Conservation (phyloP, 2,888 invertebrate species). For the Salpingus planirostris region DNA sequence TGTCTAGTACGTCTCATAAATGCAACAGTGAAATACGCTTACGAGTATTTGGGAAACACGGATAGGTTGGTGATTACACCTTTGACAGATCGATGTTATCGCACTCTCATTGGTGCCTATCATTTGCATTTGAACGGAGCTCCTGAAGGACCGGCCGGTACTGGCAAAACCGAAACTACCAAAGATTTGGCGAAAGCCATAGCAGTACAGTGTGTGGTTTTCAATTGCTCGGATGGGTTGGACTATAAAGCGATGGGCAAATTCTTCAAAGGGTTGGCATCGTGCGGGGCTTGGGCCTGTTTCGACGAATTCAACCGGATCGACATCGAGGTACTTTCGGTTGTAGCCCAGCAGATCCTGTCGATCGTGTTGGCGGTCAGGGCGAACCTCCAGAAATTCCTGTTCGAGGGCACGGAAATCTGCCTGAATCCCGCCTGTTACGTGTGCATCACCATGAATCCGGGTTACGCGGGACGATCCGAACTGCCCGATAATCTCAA, state of each 20-base stretch:
- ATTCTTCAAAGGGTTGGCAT: constrained; percentile 91
- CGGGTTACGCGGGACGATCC: constrained; percentile 84
- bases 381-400: constrained; percentile 67
- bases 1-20: constrained; percentile 61
- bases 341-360: constrained; percentile 89
- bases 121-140: constrained; percentile 82
- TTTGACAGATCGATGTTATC: constrained; percentile 84
- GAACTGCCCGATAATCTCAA: constrained; percentile 93
- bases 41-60: constrained; percentile 88
- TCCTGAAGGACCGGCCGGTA: constrained; percentile 90
- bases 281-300: constrained; percentile 92
- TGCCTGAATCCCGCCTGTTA: constrained; percentile 78
- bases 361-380: constrained; percentile 83
- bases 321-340: constrained; percentile 84
- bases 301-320: constrained; percentile 95
- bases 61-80: constrained; percentile 87
- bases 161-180: constrained; percentile 89
- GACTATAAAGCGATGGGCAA: constrained; percentile 92
- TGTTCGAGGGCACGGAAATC: constrained; percentile 86
- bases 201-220: constrained; percentile 93
- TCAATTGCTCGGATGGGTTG: constrained; percentile 91
- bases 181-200: constrained; percentile 93
- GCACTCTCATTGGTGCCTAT: constrained; percentile 87
- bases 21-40: constrained; percentile 79
- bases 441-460: constrained; percentile 92